Evolutionary conservation across 2,888 invertebrate genomes (phyloP).

Genomic region (Folsomia manolachei): DNA sequence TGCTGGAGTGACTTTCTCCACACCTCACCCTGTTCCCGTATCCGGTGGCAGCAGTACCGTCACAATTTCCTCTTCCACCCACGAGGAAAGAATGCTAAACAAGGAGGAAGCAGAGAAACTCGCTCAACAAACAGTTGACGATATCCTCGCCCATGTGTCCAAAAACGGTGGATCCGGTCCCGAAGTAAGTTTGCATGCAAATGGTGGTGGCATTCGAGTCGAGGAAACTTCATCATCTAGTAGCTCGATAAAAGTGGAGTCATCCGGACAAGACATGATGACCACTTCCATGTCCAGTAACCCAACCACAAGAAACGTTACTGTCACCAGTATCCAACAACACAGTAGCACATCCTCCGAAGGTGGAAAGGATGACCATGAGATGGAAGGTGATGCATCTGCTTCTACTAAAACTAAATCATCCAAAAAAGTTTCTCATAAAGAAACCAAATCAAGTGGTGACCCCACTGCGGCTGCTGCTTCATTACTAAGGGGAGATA

Average conservation of each 20-base stretch:
- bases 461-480: background rate
- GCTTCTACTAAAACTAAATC: slow-evolving; percentile 7
- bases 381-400: slow-evolving; percentile 16
- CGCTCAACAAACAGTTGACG: slow-evolving; percentile 43
- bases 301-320: slow-evolving; percentile 38
- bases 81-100: slow-evolving; percentile 28
- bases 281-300: slow-evolving; percentile 31
- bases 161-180: slow-evolving; percentile 14
- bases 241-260: slow-evolving; percentile 30
- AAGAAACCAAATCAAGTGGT: background rate
- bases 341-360: background rate
- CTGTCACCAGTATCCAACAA: slow-evolving; percentile 11
- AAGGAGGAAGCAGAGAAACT: slow-evolving; percentile 38
- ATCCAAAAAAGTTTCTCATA: background rate
- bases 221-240: slow-evolving; percentile 27
- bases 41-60: slow-evolving; percentile 12
- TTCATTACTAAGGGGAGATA: slow-evolving; percentile 47
- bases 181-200: slow-evolving; percentile 24
- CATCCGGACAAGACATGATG: slow-evolving; percentile 25
- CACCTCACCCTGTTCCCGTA: background rate
- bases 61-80: slow-evolving; percentile 31
- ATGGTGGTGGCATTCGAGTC: slow-evolving; percentile 16
- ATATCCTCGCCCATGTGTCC: slow-evolving; percentile 37
- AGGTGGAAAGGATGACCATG: background rate
- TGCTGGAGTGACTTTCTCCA: slow-evolving; percentile 4